A percentile compares a stretch with the other conserved stretches of the same genome.
These are phyloP conservation scores for Atta colombica DNA, from an alignment of 1,140 invertebrate genomes.

Conservation along the genomic window DNA sequence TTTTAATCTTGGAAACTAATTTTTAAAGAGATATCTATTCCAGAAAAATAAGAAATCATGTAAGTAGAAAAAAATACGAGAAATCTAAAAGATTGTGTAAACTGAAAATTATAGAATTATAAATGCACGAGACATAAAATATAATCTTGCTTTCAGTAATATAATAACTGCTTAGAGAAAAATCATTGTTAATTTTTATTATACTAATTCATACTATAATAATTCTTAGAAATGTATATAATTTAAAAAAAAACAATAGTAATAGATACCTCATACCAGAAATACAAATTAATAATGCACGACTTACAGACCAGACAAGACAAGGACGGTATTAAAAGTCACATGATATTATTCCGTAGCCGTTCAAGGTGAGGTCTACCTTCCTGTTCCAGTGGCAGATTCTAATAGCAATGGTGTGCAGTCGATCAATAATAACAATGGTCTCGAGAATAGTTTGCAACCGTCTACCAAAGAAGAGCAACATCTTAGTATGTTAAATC, in stretches of 20 bases:
- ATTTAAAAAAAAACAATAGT: background rate
- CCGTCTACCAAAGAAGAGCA: constrained; percentile 83
- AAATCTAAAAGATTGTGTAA: background rate
- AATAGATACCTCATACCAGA: background rate
- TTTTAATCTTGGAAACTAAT: constrained; percentile 8
- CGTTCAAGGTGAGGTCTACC: constrained; percentile 82
- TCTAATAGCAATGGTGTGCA: constrained; percentile 70
- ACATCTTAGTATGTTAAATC: constrained; percentile 80
- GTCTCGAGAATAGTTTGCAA: constrained; percentile 87
- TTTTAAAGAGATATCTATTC: constrained; percentile 2
- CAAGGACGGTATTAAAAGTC: constrained; percentile 69
- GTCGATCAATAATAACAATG: constrained; percentile 87
- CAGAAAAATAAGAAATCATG: background rate
- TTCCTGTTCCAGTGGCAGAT: constrained; percentile 84
- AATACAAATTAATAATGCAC: background rate
- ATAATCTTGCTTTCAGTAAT: background rate
- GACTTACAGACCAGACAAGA: constrained; percentile 71
- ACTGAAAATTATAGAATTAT: background rate
- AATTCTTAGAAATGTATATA: background rate
- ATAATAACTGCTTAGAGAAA: background rate
- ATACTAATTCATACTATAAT: background rate
- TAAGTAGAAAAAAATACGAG: background rate
- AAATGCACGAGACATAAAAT: background rate
- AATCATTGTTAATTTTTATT: background rate
- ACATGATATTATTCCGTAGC: constrained; percentile 78